phyloP scores from a whole-genome alignment of 2,888 invertebrate species.

The Sylvicola fuscatus region DNA sequence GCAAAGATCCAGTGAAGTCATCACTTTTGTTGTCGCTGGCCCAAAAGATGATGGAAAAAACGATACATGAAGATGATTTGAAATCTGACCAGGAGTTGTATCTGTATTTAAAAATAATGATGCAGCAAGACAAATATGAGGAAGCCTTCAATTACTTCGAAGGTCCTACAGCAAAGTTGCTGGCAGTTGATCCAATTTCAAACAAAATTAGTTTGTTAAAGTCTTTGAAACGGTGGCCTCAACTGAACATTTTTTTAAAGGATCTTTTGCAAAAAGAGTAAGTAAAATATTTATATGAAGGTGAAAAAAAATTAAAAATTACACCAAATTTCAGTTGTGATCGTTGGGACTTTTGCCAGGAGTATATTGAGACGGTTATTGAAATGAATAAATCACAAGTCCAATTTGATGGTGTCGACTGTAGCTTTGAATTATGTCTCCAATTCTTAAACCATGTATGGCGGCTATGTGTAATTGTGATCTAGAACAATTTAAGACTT shows the following conservation, averaged over 20 bases:
- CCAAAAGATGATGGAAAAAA: slow-evolving; percentile 83
- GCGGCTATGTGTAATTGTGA: background rate
- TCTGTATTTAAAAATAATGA: slow-evolving; percentile 71
- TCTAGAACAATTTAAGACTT: no score
- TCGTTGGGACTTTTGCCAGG: slow-evolving; percentile 51
- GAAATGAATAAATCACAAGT: slow-evolving; percentile 28
- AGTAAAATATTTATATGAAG: no score
- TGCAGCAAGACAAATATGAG: slow-evolving; percentile 58
- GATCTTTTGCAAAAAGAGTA: slow-evolving; percentile 53
- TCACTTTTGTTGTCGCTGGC: slow-evolving; percentile 68
- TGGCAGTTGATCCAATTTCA: slow-evolving; percentile 41
- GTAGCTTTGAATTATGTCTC: slow-evolving; percentile 15
- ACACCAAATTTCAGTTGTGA: slow-evolving; percentile 30
- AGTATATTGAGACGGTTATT: slow-evolving; percentile 51
- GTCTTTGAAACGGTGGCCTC: slow-evolving; percentile 50
- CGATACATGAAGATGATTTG: slow-evolving; percentile 66
- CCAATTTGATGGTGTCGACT: slow-evolving; percentile 13
- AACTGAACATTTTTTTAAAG: slow-evolving; percentile 53
- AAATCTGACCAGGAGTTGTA: slow-evolving; percentile 89
- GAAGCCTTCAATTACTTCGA: slow-evolving; percentile 67
- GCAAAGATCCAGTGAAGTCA: slow-evolving; percentile 32
- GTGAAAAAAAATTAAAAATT: background rate
- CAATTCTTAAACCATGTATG: slow-evolving; percentile 19
- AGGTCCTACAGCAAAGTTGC: slow-evolving; percentile 40
- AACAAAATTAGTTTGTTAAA: slow-evolving; percentile 54